Percentiles rank a stretch among this genome's conserved stretches.
Conservation (phyloP, 2,113 vertebrate species). For the Zosterops lateralis region DNA sequence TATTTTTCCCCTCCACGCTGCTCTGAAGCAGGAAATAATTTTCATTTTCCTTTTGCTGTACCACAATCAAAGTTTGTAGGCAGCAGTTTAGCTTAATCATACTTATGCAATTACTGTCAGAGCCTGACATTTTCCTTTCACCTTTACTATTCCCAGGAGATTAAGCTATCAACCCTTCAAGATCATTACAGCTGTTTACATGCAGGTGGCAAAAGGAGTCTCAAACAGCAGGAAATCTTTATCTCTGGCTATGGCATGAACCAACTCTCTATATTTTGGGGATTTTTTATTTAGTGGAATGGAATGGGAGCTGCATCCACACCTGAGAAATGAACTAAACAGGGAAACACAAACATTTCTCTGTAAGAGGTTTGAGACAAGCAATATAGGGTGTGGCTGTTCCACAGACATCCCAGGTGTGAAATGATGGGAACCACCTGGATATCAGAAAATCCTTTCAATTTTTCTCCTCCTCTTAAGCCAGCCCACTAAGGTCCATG, state of each 20-base stretch:
- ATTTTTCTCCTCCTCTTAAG: not conserved
- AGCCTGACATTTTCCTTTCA: slow-evolving; percentile 67
- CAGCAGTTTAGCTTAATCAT: slow-evolving; percentile 57
- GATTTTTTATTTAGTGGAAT: not conserved
- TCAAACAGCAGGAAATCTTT: slow-evolving; percentile 8
- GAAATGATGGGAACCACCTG: not conserved
- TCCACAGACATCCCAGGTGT: not conserved
- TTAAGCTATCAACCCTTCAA: slow-evolving; percentile 63
- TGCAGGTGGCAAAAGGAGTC: slow-evolving; percentile 33
- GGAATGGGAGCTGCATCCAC: not conserved
- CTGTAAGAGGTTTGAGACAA: not conserved
- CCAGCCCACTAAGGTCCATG: rapidly evolving
- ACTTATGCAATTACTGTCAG: slow-evolving; percentile 67
- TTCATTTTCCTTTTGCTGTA: slow-evolving; percentile 20
- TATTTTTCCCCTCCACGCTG: slow-evolving; percentile 23
- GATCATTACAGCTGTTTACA: slow-evolving; percentile 57
- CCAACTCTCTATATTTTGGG: not conserved
- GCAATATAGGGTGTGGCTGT: not conserved
- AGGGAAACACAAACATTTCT: not conserved
- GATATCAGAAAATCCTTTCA: not conserved
- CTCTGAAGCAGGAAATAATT: slow-evolving; percentile 46
- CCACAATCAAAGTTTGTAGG: slow-evolving; percentile 25
- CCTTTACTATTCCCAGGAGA: slow-evolving; percentile 50
- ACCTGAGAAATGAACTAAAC: rapidly evolving
- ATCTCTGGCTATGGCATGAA: not conserved